Evolutionary conservation across 1,140 invertebrate species (phyloP).

Genomic region (Nephila pilipes): DNA sequence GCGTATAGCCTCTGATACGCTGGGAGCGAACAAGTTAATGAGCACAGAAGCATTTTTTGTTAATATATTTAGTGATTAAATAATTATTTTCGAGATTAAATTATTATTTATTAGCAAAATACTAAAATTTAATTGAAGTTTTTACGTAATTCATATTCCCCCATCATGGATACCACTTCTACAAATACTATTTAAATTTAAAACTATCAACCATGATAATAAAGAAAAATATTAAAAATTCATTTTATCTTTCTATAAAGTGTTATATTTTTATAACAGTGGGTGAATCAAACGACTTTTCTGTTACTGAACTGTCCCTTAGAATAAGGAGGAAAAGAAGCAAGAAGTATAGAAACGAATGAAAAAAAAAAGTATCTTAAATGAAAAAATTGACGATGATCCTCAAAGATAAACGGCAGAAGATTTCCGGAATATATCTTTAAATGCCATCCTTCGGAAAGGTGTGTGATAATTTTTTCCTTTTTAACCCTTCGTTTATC

Average conservation of each 20-base stretch:
- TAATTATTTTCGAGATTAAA: too few relatives aligned
- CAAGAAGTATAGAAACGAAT: background rate
- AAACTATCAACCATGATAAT: background rate
- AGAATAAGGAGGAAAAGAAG: background rate
- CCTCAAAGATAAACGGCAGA: constrained; percentile 36
- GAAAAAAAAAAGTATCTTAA: background rate
- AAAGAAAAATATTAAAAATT: background rate
- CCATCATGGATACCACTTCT: too few relatives aligned
- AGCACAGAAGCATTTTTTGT: too few relatives aligned
- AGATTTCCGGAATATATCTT: constrained; percentile 46
- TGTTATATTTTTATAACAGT: background rate
- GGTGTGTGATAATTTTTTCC: constrained; percentile 41
- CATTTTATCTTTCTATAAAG: background rate
- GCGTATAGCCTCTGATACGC: too few relatives aligned
- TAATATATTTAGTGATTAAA: too few relatives aligned
- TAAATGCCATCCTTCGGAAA: background rate
- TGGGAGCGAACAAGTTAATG: too few relatives aligned
- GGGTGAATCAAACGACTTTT: background rate
- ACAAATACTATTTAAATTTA: too few relatives aligned
- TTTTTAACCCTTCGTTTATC: constrained; percentile 29
- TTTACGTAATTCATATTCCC: too few relatives aligned
- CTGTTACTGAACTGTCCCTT: background rate
- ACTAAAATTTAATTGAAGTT: too few relatives aligned
- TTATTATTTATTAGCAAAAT: too few relatives aligned
- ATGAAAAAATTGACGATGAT: constrained; percentile 42